phyloP scores from a whole-genome alignment of 2,113 vertebrate species.

The Semicossyphus pulcher region DNA sequence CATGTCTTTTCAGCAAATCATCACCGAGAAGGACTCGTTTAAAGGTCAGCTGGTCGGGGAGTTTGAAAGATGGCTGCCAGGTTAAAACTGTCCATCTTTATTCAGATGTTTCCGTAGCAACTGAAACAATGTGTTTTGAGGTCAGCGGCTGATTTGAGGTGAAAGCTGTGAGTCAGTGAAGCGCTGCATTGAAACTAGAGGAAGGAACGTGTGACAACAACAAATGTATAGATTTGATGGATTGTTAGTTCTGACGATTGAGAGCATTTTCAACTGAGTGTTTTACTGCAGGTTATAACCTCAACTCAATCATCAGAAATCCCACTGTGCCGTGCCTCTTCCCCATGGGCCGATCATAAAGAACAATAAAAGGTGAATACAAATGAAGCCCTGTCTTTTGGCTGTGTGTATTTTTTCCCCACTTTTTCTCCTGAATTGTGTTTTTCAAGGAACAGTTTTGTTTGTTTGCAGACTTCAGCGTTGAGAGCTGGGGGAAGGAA shows the following conservation, averaged over 20 bases:
- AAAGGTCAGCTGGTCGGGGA: slow-evolving; percentile 8
- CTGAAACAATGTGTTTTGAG: slow-evolving; percentile 5
- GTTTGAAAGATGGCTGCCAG: slow-evolving; percentile 5
- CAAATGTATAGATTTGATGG: neutral
- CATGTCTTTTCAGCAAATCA: neutral
- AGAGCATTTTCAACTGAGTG: too few relatives aligned
- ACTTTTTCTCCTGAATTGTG: neutral
- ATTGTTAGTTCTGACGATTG: too few relatives aligned
- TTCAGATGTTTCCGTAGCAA: neutral
- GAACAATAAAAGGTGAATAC: neutral
- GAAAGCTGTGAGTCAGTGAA: slow-evolving; percentile 29
- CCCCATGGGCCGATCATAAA: neutral
- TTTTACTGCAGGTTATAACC: too few relatives aligned
- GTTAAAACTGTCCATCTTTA: slow-evolving; percentile 2
- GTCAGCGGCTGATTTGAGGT: slow-evolving; percentile 31
- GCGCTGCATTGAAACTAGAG: neutral
- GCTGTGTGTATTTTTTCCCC: slow-evolving; percentile 9
- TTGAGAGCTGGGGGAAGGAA: slow-evolving; percentile 25
- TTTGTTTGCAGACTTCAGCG: slow-evolving; percentile 47
- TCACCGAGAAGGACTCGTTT: neutral
- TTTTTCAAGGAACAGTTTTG: slow-evolving; percentile 30
- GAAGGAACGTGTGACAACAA: neutral
- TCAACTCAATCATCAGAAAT: too few relatives aligned
- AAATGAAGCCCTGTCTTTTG: neutral
- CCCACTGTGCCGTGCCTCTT: too few relatives aligned